Percentiles rank a stretch among this genome's conserved stretches.
phyloP scores from a whole-genome alignment of 2,113 vertebrate species.

The Apodemus speciosus region DNA sequence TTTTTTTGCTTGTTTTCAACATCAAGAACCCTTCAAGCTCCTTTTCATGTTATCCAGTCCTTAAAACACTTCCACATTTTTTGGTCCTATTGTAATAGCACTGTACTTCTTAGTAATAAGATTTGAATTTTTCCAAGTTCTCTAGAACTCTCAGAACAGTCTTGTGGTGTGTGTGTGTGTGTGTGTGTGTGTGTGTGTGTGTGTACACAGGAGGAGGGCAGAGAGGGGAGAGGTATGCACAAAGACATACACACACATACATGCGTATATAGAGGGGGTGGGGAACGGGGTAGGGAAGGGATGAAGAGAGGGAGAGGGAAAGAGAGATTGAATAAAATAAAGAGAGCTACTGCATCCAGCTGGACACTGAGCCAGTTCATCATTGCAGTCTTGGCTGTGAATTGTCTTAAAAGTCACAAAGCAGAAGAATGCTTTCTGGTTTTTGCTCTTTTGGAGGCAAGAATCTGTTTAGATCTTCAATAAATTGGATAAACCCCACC shows the following conservation, averaged over 20 bases:
- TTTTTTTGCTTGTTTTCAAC: too few species aligned
- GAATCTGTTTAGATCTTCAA: not conserved
- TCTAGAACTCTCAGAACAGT: not conserved
- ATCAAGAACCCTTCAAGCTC: not conserved
- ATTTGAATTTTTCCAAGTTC: not conserved
- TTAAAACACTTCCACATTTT: not conserved
- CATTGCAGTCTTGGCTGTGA: not conserved
- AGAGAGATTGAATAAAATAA: not conserved
- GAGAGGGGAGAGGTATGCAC: not conserved
- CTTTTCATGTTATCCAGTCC: not conserved
- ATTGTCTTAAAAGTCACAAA: not conserved
- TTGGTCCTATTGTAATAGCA: not conserved
- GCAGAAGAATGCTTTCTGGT: not conserved
- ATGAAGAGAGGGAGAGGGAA: not conserved
- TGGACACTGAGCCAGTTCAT: not conserved
- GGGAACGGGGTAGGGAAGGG: not conserved
- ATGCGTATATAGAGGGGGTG: not conserved
- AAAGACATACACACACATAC: not conserved
- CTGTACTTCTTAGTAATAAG: constrained; percentile 16
- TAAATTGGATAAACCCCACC: not conserved
- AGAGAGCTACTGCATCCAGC: not conserved
- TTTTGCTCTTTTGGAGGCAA: not conserved
- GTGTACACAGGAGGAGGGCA: not conserved
- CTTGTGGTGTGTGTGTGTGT: not conserved
- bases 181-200: not conserved